Conservation (phyloP, 2,888 invertebrate genomes). For the Drosophila koepferae region DNA sequence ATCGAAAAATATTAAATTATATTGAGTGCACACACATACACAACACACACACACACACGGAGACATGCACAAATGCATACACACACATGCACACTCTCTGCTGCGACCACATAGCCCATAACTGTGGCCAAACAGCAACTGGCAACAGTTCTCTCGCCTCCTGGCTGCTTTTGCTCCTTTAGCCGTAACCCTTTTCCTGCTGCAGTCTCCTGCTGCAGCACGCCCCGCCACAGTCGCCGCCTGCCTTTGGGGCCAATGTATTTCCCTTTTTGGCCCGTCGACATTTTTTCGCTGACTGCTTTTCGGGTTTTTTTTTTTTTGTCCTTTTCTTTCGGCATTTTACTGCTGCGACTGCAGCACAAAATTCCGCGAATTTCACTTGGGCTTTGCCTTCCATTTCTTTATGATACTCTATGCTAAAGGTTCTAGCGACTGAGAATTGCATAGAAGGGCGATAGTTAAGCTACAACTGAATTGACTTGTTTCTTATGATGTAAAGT, state of each 20-base stretch:
- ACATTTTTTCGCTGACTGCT: slow-evolving; percentile 63
- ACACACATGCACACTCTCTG: slow-evolving; percentile 15
- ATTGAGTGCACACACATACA: slow-evolving; percentile 70
- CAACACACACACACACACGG: slow-evolving; percentile 6
- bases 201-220: slow-evolving; percentile 3
- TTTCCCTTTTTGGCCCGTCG: slow-evolving; percentile 60
- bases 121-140: slow-evolving; percentile 45
- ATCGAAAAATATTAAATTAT: slow-evolving; percentile 79
- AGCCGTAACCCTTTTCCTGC: slow-evolving; percentile 13
- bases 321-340: no score
- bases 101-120: slow-evolving; percentile 55
- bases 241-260: slow-evolving; percentile 41
- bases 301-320: slow-evolving; percentile 25
- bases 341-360: slow-evolving; percentile 77
- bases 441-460: not conserved
- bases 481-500: not conserved
- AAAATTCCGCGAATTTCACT: slow-evolving; percentile 77
- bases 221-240: not conserved
- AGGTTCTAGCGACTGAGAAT: not conserved
- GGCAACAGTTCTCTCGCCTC: slow-evolving; percentile 25
- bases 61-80: slow-evolving; percentile 33
- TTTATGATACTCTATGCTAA: not conserved
- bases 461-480: not conserved
- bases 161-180: not conserved
- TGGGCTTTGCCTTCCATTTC: slow-evolving; percentile 42